Percentiles rank a stretch among this genome's conserved stretches.
Conservation (phyloP, 2,888 invertebrate species). For the Eurois occulta region DNA sequence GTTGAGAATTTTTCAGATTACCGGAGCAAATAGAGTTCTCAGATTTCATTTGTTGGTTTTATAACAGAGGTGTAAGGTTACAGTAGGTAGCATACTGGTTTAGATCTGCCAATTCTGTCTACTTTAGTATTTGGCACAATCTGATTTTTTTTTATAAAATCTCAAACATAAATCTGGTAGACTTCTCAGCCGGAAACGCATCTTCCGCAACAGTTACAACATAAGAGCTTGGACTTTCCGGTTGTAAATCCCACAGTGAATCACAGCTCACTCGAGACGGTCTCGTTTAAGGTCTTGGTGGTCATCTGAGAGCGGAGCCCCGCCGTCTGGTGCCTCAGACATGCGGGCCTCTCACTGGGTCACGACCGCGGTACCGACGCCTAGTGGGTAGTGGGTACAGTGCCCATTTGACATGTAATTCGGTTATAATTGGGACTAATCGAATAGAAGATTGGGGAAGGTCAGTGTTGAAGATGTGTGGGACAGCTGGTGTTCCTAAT, state of each 20-base stretch:
- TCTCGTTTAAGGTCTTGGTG: constrained; percentile 74
- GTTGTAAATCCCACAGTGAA: constrained; percentile 60
- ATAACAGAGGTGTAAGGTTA: constrained; percentile 17
- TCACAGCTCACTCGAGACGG: constrained; percentile 75
- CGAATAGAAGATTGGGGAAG: constrained; percentile 74
- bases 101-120: background rate
- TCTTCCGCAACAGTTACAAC: background rate
- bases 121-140: background rate
- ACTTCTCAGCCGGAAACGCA: constrained; percentile 4
- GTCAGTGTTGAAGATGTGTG: constrained; percentile 64
- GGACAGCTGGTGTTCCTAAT: constrained; percentile 45
- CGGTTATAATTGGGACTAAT: constrained; percentile 75
- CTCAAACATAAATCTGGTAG: background rate
- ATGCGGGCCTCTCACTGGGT: constrained; percentile 84
- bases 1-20: constrained; percentile 59
- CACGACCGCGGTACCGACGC: constrained; percentile 71
- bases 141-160: too few relatives aligned
- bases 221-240: constrained; percentile 28
- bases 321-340: constrained; percentile 81
- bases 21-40: constrained; percentile 67
- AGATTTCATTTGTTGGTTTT: constrained; percentile 54
- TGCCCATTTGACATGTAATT: constrained; percentile 68
- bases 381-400: constrained; percentile 26
- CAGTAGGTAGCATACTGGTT: constrained; percentile 28
- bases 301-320: constrained; percentile 82